A percentile compares a stretch with the other conserved stretches of the same genome.
phyloP scores from a whole-genome alignment of 2,888 invertebrate genomes.

The Platycheirus albimanus region DNA sequence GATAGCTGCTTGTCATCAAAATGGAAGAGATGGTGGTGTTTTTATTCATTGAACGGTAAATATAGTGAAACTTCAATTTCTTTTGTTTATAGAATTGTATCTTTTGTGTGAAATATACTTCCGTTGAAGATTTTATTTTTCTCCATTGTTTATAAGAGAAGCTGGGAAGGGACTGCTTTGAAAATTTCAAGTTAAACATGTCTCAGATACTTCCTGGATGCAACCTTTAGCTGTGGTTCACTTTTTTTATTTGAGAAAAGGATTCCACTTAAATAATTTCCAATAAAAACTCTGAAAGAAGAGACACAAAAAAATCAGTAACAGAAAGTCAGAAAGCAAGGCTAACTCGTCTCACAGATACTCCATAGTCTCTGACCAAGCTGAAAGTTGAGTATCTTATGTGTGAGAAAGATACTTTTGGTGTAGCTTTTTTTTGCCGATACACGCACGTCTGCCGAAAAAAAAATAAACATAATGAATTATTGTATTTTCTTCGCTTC shows the following conservation, averaged over 20 bases:
- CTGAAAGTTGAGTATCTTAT: slow-evolving; percentile 45
- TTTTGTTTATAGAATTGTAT: neutral
- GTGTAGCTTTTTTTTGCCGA: slow-evolving; percentile 11
- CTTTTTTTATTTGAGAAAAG: neutral
- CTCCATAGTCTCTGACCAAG: slow-evolving; percentile 1
- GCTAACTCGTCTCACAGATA: slow-evolving; percentile 55
- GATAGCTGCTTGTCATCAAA: neutral
- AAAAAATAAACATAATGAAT: slow-evolving; percentile 2
- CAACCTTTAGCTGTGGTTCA: neutral
- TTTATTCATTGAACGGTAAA: slow-evolving; percentile 61
- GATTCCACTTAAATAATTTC: neutral
- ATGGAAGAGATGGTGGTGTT: slow-evolving; percentile 68
- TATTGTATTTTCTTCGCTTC: slow-evolving; percentile 28
- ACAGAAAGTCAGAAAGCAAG: slow-evolving; percentile 54
- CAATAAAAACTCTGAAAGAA: slow-evolving; percentile 4
- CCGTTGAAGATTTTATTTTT: neutral
- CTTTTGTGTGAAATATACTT: slow-evolving; percentile 8
- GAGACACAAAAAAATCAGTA: slow-evolving; percentile 14
- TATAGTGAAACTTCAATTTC: slow-evolving; percentile 9
- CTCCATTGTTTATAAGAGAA: neutral
- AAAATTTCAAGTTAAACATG: slow-evolving; percentile 28
- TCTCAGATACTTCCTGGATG: slow-evolving; percentile 29
- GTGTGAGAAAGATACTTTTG: slow-evolving; percentile 43
- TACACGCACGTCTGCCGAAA: too few relatives aligned
- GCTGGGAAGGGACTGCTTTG: neutral